These are phyloP conservation scores for Bujurquina vittata DNA, from an alignment of 2,113 vertebrate species.

Conservation along the genomic window DNA sequence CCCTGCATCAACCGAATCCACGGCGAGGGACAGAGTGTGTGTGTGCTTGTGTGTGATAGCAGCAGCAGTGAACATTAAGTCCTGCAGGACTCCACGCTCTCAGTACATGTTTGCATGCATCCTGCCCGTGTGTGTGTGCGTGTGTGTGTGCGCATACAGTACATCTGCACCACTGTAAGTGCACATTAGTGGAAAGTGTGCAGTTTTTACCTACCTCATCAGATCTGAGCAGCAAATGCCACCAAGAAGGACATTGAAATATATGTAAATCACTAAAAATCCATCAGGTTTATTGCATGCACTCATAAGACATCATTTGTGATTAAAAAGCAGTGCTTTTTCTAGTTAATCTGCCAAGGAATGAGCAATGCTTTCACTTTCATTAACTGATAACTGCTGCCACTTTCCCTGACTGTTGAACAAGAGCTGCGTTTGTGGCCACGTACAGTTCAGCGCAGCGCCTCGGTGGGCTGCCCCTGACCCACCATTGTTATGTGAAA, in stretches of 20 bases:
- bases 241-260: conserved; percentile 4
- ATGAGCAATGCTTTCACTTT: conserved; percentile 7
- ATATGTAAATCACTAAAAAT: not conserved
- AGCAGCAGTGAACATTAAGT: conserved; percentile 62
- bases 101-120: not conserved
- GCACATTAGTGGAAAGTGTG: conserved; percentile 22
- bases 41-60: conserved; percentile 45
- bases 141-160: not conserved
- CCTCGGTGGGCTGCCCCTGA: conserved; percentile 49
- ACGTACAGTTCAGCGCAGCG: conserved; percentile 41
- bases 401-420: conserved; percentile 30
- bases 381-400: conserved; percentile 33
- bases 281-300: not conserved
- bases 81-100: conserved; percentile 47
- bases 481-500: conserved; percentile 67
- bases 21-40: conserved; percentile 54
- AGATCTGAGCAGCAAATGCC: not conserved
- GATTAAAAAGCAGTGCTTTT: not conserved
- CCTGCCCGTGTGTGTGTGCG: not conserved
- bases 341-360: not conserved
- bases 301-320: not conserved
- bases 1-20: conserved; percentile 57
- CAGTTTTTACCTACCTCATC: conserved; percentile 21
- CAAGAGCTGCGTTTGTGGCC: conserved; percentile 38
- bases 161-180: conserved; percentile 32